Conservation (phyloP, 2,797 vertebrate species). For the Cossypha niveicapilla region DNA sequence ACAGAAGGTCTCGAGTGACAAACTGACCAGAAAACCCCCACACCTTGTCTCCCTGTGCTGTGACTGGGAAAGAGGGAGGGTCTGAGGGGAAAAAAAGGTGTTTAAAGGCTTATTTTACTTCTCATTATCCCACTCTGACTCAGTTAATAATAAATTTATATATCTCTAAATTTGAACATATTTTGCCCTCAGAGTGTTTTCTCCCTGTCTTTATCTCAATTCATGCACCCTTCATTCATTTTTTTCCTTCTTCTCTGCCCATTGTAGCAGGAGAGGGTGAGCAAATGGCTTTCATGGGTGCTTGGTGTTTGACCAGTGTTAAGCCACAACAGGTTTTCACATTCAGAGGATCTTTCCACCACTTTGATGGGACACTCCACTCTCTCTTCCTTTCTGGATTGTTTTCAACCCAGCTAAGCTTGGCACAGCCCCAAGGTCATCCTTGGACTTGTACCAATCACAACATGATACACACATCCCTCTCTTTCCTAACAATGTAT, state of each 20-base stretch:
- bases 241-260: background rate
- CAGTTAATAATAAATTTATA: background rate
- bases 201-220: background rate
- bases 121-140: background rate
- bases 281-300: fast-evolving
- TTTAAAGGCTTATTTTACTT: background rate
- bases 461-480: background rate
- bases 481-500: background rate
- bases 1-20: background rate
- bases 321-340: background rate
- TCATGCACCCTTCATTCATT: background rate
- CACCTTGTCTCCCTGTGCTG: background rate
- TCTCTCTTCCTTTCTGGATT: background rate
- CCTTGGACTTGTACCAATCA: background rate
- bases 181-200: background rate
- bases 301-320: background rate
- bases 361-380: background rate
- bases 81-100: fast-evolving
- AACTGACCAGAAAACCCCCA: background rate
- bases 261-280: background rate
- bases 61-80: background rate
- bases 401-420: background rate
- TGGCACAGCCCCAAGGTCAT: background rate
- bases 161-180: background rate
- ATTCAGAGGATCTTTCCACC: background rate